These are phyloP conservation scores for Takifugu flavidus DNA, from an alignment of 2,113 vertebrate species.

Conservation along the genomic window DNA sequence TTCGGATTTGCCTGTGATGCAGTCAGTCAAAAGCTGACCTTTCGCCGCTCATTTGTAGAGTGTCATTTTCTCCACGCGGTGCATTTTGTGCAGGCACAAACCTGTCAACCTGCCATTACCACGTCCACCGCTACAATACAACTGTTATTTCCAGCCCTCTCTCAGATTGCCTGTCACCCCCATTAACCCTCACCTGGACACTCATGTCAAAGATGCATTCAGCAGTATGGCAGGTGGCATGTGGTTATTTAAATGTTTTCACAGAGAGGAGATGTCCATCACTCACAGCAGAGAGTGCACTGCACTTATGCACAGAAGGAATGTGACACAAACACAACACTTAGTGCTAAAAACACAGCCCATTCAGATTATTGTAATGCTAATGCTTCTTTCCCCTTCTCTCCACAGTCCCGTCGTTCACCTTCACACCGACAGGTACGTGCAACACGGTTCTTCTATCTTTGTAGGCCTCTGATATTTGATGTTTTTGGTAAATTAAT, in stretches of 20 bases:
- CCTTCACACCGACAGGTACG: conserved; percentile 95
- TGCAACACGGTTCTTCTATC: background rate
- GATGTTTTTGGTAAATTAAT: background rate
- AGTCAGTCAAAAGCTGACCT: conserved; percentile 71
- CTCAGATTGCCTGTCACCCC: conserved; percentile 29
- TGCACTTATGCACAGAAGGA: no score
- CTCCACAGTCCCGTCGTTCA: conserved; percentile 93
- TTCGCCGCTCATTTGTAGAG: conserved; percentile 56
- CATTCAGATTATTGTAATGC: background rate
- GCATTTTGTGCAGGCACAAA: conserved; percentile 18
- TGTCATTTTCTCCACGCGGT: conserved; percentile 36
- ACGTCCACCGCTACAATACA: conserved; percentile 29
- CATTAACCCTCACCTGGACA: conserved; percentile 60
- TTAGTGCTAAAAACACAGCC: background rate
- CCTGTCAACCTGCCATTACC: conserved; percentile 56
- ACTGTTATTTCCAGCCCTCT: conserved; percentile 35
- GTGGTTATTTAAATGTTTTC: conserved; percentile 35
- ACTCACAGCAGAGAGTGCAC: background rate
- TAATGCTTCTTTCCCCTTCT: conserved; percentile 25
- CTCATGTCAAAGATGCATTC: conserved; percentile 23
- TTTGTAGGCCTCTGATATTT: background rate
- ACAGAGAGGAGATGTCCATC: background rate
- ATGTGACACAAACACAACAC: background rate
- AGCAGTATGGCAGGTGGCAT: conserved; percentile 21
- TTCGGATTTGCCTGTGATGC: conserved; percentile 43